phyloP scores from a whole-genome alignment of 2,888 invertebrate species.

The Acleris literana region DNA sequence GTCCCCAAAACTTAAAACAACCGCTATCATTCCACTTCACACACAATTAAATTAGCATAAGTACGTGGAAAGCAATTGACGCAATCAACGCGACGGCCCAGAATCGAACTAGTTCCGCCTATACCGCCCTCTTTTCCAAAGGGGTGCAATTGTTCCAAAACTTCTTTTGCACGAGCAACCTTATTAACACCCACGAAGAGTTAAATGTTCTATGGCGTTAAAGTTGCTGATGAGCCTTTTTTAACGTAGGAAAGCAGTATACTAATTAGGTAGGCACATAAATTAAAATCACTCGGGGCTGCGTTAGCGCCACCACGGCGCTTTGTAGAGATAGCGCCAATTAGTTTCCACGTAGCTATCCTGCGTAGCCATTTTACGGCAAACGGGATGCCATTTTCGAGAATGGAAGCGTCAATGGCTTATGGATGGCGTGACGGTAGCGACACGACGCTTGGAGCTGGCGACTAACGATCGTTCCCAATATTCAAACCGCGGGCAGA shows the following conservation, averaged over 20 bases:
- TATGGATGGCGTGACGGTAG: background rate
- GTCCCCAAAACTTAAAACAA: slow-evolving; percentile 15
- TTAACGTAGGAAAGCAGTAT: background rate
- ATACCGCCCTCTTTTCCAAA: slow-evolving; percentile 42
- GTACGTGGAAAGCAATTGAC: slow-evolving; percentile 47
- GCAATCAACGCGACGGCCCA: slow-evolving; percentile 51
- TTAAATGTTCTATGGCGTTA: too few species aligned
- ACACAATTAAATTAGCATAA: slow-evolving; percentile 48
- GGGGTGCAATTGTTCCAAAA: too few species aligned
- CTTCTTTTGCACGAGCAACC: too few species aligned
- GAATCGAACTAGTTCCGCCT: slow-evolving; percentile 44
- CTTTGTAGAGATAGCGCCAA: slow-evolving; percentile 39
- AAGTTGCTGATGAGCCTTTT: too few species aligned
- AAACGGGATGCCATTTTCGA: slow-evolving; percentile 31
- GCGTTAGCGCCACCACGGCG: slow-evolving; percentile 19
- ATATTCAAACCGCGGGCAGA: too few species aligned
- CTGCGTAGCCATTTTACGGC: slow-evolving; percentile 33
- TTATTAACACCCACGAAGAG: too few species aligned
- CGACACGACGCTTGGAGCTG: slow-evolving; percentile 10
- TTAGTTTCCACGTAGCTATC: slow-evolving; percentile 36
- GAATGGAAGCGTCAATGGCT: slow-evolving; percentile 23
- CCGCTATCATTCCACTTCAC: slow-evolving; percentile 33
- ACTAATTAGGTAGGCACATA: slow-evolving; percentile 56
- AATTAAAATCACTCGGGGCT: slow-evolving; percentile 65
- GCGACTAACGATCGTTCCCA: background rate